phyloP scores from a whole-genome alignment of 2,888 invertebrate species.

The Chrysolina americana region DNA sequence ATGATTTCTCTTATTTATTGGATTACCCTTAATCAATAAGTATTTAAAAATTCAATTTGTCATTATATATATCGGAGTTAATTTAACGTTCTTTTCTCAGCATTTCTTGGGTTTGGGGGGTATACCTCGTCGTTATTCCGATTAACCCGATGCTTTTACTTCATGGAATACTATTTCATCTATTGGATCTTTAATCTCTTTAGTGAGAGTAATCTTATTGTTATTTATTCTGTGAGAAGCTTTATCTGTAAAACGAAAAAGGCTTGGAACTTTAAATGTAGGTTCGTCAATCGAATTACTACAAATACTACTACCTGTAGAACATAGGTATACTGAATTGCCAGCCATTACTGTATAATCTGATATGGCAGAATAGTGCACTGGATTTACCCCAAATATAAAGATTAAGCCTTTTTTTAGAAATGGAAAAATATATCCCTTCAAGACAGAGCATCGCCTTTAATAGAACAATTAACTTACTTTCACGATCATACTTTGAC shows the following conservation, averaged over 20 bases:
- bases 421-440: slow-evolving; percentile 73
- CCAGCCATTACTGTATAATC: slow-evolving; percentile 74
- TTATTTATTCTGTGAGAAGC: slow-evolving; percentile 26
- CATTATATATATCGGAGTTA: slow-evolving; percentile 82
- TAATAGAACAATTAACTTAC: slow-evolving; percentile 79
- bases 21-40: slow-evolving; percentile 46
- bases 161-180: slow-evolving; percentile 79
- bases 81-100: slow-evolving; percentile 86
- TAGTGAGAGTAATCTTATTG: slow-evolving; percentile 77
- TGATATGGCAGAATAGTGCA: slow-evolving; percentile 77
- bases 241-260: slow-evolving; percentile 67
- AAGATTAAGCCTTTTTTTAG: slow-evolving; percentile 76
- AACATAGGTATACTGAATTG: slow-evolving; percentile 76
- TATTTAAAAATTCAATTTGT: slow-evolving; percentile 79
- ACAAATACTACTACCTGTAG: slow-evolving; percentile 73
- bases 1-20: slow-evolving; percentile 74
- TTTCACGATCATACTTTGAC: slow-evolving; percentile 77
- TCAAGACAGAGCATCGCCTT: slow-evolving; percentile 75
- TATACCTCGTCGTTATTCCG: slow-evolving; percentile 83
- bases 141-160: slow-evolving; percentile 50
- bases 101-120: slow-evolving; percentile 81
- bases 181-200: slow-evolving; percentile 72
- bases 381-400: slow-evolving; percentile 79
- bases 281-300: slow-evolving; percentile 76
- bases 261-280: slow-evolving; percentile 71